A percentile compares a stretch with the other conserved stretches of the same genome.
These are phyloP conservation scores for Sandelia bainsii DNA, from an alignment of 2,797 vertebrate genomes.

Conservation along the genomic window DNA sequence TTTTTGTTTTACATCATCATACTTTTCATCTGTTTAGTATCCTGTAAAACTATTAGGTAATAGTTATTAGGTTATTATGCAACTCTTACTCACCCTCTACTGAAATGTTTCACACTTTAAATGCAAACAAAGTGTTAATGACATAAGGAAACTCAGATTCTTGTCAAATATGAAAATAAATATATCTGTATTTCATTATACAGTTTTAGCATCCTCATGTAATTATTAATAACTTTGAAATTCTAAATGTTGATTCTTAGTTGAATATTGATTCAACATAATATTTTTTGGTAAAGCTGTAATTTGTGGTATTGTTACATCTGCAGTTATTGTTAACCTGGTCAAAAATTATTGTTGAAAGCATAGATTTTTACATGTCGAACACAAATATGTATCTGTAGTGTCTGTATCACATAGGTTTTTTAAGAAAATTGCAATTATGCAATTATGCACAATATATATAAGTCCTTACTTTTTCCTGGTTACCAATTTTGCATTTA, in stretches of 20 bases:
- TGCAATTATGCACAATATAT: too few species aligned
- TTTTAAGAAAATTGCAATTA: too few species aligned
- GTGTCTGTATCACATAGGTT: too few species aligned
- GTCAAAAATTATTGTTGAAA: too few species aligned
- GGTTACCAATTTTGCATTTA: too few species aligned
- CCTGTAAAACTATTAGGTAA: conserved; percentile 27
- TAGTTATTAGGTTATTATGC: conserved; percentile 42
- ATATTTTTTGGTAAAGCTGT: neutral
- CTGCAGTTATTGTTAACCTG: too few species aligned
- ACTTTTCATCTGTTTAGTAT: neutral
- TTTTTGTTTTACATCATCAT: conserved; percentile 19
- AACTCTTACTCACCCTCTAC: neutral
- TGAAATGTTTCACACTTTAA: conserved; percentile 12
- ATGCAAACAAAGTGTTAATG: neutral
- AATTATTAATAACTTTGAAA: neutral
- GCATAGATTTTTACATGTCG: too few species aligned
- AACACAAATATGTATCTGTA: too few species aligned
- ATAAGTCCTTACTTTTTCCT: too few species aligned
- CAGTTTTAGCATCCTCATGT: neutral
- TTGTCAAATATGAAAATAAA: conserved; percentile 3
- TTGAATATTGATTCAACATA: neutral
- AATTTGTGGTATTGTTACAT: neutral
- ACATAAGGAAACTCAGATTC: conserved; percentile 8
- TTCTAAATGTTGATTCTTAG: neutral
- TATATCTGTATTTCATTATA: neutral